Base-by-base conservation (phyloP, 1,140 invertebrate species). In the Penaeus japonicus region DNA sequence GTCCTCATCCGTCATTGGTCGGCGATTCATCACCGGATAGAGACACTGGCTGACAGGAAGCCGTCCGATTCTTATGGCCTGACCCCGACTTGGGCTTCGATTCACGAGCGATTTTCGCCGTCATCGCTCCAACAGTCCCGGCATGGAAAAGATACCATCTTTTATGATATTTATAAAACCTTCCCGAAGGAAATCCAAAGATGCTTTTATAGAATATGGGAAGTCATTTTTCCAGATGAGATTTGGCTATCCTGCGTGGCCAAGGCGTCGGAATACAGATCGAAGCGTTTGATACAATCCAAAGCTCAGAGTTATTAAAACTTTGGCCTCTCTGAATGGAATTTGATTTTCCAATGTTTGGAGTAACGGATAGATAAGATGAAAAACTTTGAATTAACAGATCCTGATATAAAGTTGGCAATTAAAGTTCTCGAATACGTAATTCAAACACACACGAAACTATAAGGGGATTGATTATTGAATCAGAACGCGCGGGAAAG, bases 221-320 rank as follows among this genome's bases (percentile, higher is more conserved):
- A 47, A 47, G 47, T 47, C 47, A 70, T 70, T 57, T 30, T 78
- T 24, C 84, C 62, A 30, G 27, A 47, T 24, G 22, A 32, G 18
- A 54, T 27, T 17, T 65, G 30, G 39, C 53, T 24, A 18, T 70
- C 30, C 62, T 70, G n/a, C n/a, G 0, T 70, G n/a, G 55, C 27
- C 39, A 30, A 70, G 62, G 62, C 87, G 55, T 84, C n/a, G 73
- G 77, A 84, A 89, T 59, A 78, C 87, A 85, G 86, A 88, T 84
- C 87, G 77, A 89, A 84, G 87, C 75, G 73, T 78, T 85, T 89
- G 87, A 89, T 89, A 89, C 87, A 80, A 85, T 85, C 83, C 82
- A 89, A 85, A 89, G 87, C 87, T 89, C 87, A 80, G 87, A 89
- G 87, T 89, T 89, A 89, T 89, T 89, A 89, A 89, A 89, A 89